A percentile compares a stretch with the other conserved stretches of the same genome.
Conservation (phyloP, 2,113 vertebrate species). For the Albula goreensis region DNA sequence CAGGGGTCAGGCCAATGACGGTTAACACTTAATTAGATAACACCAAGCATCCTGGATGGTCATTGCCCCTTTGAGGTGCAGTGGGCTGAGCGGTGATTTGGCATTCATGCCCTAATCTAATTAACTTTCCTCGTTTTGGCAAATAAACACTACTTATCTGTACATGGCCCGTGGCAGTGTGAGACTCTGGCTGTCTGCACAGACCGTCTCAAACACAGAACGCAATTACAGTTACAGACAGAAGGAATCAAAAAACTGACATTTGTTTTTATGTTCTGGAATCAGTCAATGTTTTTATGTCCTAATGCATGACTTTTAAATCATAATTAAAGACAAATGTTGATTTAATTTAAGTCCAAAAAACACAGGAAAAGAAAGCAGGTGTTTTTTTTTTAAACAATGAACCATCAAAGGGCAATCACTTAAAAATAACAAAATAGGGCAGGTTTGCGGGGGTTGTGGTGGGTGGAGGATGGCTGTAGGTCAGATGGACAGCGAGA, state of each 20-base stretch:
- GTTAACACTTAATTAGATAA: conserved; percentile 71
- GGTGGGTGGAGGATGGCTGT: too few relatives aligned
- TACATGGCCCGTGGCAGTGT: conserved; percentile 28
- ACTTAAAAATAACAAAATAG: too few relatives aligned
- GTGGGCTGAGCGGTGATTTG: conserved; percentile 30
- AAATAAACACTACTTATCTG: conserved; percentile 46
- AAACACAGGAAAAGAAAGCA: too few relatives aligned
- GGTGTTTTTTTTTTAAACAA: too few relatives aligned
- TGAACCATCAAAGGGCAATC: too few relatives aligned
- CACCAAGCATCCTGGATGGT: conserved; percentile 50
- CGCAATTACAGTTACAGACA: conserved; percentile 27
- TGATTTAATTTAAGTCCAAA: too few relatives aligned
- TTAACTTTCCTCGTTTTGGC: conserved; percentile 41
- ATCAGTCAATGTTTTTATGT: neutral
- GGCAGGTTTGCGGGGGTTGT: too few relatives aligned
- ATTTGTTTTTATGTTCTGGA: neutral
- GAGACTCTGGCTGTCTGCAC: neutral
- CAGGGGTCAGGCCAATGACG: conserved; percentile 49
- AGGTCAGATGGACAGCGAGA: too few relatives aligned
- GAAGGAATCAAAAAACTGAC: neutral
- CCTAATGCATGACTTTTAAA: neutral
- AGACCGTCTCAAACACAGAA: neutral
- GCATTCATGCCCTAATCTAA: conserved; percentile 41
- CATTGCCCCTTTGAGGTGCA: conserved; percentile 34
- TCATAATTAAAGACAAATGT: neutral